Conservation (phyloP, 2,888 invertebrate genomes). For the Catocala sponsa region DNA sequence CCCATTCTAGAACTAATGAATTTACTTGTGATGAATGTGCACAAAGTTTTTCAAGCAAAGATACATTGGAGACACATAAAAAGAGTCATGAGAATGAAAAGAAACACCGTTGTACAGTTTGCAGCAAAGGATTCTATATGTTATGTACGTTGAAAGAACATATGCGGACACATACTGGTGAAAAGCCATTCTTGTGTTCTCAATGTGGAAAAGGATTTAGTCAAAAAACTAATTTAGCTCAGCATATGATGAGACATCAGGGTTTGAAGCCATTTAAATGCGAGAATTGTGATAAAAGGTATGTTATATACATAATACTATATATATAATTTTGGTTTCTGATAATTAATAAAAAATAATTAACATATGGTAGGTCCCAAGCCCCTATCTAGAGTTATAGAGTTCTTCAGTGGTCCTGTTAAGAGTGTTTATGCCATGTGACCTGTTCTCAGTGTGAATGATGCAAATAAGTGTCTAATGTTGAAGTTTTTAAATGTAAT, state of each 20-base stretch:
- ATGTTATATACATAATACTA: conserved; percentile 17
- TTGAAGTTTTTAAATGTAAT: too few relatives aligned
- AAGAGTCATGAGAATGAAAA: conserved; percentile 79
- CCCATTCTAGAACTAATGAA: conserved; percentile 80
- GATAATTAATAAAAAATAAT: too few relatives aligned
- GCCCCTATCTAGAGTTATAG: too few relatives aligned
- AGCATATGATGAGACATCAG: conserved; percentile 88
- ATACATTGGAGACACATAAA: conserved; percentile 78
- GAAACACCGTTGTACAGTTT: conserved; percentile 83
- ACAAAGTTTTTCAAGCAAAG: conserved; percentile 73
- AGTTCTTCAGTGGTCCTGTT: too few relatives aligned
- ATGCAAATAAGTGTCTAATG: too few relatives aligned
- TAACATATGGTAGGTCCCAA: too few relatives aligned
- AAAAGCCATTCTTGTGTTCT: conserved; percentile 87
- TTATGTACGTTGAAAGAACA: conserved; percentile 88
- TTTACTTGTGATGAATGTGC: conserved; percentile 81
- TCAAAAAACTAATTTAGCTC: conserved; percentile 88
- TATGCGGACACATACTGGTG: conserved; percentile 87
- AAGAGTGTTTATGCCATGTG: too few relatives aligned
- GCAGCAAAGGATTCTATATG: conserved; percentile 82
- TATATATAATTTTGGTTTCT: too few relatives aligned
- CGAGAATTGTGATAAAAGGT: conserved; percentile 79
- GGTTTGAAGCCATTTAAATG: conserved; percentile 82
- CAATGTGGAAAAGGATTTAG: conserved; percentile 88
- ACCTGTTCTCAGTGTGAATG: too few relatives aligned